A percentile compares a stretch with the other conserved stretches of the same genome.
phyloP scores from a whole-genome alignment of 2,113 vertebrate species.

The Deroptyus accipitrinus region DNA sequence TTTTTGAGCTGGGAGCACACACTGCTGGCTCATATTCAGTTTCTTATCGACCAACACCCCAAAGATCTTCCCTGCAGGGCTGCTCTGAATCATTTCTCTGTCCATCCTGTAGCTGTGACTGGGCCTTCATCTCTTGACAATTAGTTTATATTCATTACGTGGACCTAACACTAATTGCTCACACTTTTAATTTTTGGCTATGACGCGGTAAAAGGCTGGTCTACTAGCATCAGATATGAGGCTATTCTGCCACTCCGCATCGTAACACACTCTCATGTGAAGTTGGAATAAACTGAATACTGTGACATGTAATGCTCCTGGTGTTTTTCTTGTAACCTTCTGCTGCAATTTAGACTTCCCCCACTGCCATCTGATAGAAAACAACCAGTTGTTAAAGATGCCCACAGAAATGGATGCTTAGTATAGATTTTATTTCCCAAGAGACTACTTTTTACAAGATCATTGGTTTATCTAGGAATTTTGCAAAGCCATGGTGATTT shows the following conservation, averaged over 20 bases:
- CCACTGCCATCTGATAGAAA: not conserved
- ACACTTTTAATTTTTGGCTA: not conserved
- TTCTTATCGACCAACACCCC: not conserved
- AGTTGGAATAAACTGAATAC: not conserved
- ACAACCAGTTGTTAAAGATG: not conserved
- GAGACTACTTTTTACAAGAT: not conserved
- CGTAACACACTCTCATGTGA: fast-evolving
- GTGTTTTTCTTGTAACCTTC: not conserved
- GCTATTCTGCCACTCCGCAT: not conserved
- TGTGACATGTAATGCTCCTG: not conserved
- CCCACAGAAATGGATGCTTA: not conserved
- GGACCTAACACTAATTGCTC: not conserved
- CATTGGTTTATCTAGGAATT: not conserved
- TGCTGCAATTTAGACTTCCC: not conserved
- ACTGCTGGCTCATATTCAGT: not conserved
- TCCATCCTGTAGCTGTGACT: not conserved
- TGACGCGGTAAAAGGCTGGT: not conserved
- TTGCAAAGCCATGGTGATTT: not conserved
- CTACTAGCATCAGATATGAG: not conserved
- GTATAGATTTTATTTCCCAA: not conserved
- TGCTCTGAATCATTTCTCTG: not conserved
- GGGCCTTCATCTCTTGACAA: not conserved
- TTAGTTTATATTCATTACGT: not conserved
- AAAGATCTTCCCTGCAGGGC: not conserved
- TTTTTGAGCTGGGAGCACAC: not conserved